Conservation (phyloP, 2,888 invertebrate genomes). For the Myopa tessellatipennis region DNA sequence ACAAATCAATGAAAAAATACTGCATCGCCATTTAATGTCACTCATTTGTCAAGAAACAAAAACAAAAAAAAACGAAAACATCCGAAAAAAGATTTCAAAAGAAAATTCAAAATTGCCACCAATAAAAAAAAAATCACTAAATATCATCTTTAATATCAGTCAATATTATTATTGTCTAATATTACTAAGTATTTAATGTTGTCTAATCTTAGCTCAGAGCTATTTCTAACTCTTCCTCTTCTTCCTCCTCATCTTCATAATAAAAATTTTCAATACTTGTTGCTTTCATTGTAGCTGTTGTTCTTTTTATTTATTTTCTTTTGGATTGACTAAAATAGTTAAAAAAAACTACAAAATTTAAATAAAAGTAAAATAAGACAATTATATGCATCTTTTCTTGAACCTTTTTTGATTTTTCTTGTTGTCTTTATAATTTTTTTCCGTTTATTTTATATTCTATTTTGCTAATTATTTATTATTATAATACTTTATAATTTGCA, state of each 20-base stretch:
- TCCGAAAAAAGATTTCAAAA: constrained; percentile 2
- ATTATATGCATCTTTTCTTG: no score
- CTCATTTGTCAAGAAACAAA: background rate
- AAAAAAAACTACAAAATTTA: no score
- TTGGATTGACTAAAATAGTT: no score
- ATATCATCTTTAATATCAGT: constrained; percentile 26
- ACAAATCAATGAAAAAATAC: constrained; percentile 43
- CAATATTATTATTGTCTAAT: background rate
- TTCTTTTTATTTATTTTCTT: background rate
- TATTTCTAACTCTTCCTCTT: no score
- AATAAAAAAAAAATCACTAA: constrained; percentile 35
- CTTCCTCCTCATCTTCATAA: background rate
- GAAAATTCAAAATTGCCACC: constrained; percentile 26
- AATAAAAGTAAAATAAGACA: no score
- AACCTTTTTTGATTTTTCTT: no score
- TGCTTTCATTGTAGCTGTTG: constrained; percentile 19
- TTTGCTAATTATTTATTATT: background rate
- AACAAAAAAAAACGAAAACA: constrained; percentile 27
- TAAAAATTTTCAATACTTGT: constrained; percentile 29
- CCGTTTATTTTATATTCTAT: background rate
- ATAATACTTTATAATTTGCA: background rate
- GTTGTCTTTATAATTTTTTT: background rate
- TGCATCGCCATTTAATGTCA: constrained; percentile 35
- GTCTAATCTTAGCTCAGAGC: background rate
- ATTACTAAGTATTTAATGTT: background rate